Evolutionary conservation across 2,113 vertebrate genomes (phyloP).

Genomic region (Suricata suricatta): DNA sequence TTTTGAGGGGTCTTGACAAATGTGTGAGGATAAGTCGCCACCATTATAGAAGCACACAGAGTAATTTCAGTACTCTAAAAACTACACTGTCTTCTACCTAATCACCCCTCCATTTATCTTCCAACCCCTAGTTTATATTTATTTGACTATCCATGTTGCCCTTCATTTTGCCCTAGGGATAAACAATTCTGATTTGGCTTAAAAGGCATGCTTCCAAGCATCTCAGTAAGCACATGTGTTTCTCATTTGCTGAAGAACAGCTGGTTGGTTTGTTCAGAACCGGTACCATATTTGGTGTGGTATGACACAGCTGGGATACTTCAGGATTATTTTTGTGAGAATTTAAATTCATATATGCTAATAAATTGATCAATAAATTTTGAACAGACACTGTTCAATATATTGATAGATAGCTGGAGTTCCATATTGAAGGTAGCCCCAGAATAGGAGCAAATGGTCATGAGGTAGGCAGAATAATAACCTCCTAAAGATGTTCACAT

Average conservation of each 20-base stretch:
- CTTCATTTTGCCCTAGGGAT: not conserved
- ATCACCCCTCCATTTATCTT: not conserved
- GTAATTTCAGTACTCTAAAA: not conserved
- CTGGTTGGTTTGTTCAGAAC: not conserved
- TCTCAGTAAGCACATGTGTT: not conserved
- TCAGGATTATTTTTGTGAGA: not conserved
- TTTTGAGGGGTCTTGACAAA: not conserved
- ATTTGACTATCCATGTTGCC: not conserved
- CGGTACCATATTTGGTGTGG: not conserved
- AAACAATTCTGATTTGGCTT: not conserved
- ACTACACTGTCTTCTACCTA: not conserved
- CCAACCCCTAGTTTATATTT: not conserved
- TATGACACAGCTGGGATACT: not conserved
- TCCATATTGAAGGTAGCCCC: not conserved
- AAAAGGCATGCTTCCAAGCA: not conserved
- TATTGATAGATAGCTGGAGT: not conserved
- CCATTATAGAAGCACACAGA: not conserved
- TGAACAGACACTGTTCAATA: not conserved
- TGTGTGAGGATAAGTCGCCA: not conserved
- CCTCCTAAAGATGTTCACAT: not conserved
- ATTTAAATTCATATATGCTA: not conserved
- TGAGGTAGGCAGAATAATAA: not conserved
- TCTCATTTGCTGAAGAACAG: not conserved
- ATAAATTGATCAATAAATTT: not conserved
- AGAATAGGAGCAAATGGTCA: not conserved